Evolutionary conservation across 2,888 invertebrate genomes (phyloP).

Genomic region (Nasonia oneida): DNA sequence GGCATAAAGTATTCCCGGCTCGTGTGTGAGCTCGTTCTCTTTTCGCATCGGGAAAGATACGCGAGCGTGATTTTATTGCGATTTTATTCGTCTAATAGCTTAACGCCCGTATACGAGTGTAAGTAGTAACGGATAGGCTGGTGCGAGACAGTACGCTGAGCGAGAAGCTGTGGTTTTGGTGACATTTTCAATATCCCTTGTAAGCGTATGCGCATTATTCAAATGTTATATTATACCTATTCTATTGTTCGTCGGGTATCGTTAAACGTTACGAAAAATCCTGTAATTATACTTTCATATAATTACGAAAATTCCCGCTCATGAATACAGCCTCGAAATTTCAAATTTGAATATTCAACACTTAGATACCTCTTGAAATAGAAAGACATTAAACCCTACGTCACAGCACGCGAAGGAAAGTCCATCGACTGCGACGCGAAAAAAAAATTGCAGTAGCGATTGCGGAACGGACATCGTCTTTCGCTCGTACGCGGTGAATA

Average conservation of each 20-base stretch:
- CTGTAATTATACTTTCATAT: neutral
- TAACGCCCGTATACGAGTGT: neutral
- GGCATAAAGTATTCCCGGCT: constrained; percentile 15
- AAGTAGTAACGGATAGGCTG: neutral
- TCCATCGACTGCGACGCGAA: neutral
- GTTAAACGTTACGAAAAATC: neutral
- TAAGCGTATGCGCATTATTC: neutral
- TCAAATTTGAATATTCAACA: too few species aligned
- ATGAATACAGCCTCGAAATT: too few species aligned
- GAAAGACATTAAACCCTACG: neutral
- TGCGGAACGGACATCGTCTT: neutral
- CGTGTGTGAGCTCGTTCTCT: neutral
- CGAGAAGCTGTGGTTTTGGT: too few species aligned
- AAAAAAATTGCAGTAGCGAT: neutral
- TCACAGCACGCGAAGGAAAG: neutral
- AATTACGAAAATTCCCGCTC: neutral
- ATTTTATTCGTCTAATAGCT: neutral
- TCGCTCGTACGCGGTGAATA: neutral
- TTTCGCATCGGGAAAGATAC: neutral
- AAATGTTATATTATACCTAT: neutral
- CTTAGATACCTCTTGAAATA: too few species aligned
- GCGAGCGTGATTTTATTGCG: neutral
- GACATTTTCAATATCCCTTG: too few species aligned
- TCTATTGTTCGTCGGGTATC: neutral
- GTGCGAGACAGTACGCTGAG: neutral